Conservation (phyloP, 2,797 vertebrate species). For the Fringilla coelebs region DNA sequence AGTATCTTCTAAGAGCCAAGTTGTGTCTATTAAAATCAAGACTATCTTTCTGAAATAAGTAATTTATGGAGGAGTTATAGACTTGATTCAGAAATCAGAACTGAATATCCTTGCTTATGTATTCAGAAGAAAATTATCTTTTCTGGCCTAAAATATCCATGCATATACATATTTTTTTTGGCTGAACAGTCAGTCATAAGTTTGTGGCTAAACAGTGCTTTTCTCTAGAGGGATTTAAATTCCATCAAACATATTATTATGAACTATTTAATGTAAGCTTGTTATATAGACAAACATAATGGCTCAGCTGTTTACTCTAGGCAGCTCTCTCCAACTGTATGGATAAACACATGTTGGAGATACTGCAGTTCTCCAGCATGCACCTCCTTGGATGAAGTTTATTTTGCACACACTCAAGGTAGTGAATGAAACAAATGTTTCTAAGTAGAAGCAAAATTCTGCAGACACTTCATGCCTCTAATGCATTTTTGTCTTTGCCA, state of each 20-base stretch:
- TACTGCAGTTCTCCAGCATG: not conserved
- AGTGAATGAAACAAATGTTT: not conserved
- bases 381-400: not conserved
- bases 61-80: not conserved
- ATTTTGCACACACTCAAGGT: not conserved
- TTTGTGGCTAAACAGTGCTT: constrained; percentile 10
- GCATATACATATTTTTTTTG: not conserved
- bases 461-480: not conserved
- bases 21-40: not conserved
- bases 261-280: constrained; percentile 22
- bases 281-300: constrained; percentile 16
- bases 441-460: not conserved
- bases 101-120: not conserved
- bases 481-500: not conserved
- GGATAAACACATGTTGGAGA: not conserved
- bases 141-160: constrained; percentile 4
- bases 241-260: constrained; percentile 43
- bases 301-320: constrained; percentile 24
- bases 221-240: constrained; percentile 35
- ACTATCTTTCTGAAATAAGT: not conserved
- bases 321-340: not conserved
- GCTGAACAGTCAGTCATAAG: not conserved
- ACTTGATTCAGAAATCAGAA: not conserved
- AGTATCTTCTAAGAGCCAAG: not conserved
- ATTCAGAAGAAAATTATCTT: not conserved